These are phyloP conservation scores for Dolomedes plantarius DNA, from an alignment of 2,888 invertebrate genomes.

Conservation along the genomic window DNA sequence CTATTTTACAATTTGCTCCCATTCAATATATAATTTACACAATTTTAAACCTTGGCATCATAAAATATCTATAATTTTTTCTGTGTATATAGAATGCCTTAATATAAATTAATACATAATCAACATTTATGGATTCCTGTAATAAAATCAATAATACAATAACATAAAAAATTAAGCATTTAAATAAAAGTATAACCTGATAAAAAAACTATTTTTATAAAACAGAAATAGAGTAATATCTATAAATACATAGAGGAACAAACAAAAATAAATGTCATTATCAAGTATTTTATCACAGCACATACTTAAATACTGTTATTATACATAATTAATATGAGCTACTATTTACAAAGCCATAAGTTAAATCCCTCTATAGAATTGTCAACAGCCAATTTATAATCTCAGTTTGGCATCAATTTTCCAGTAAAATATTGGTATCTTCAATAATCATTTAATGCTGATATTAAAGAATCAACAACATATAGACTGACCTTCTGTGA, in stretches of 20 bases:
- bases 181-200: constrained; percentile 50
- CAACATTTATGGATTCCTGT: constrained; percentile 18
- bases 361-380: constrained; percentile 41
- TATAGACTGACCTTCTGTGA: constrained; percentile 16
- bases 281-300: constrained; percentile 65
- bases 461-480: constrained; percentile 57
- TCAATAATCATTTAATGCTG: constrained; percentile 25
- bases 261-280: constrained; percentile 53
- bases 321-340: constrained; percentile 55
- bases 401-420: constrained; percentile 39
- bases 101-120: constrained; percentile 40
- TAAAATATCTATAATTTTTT: constrained; percentile 17
- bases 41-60: background rate
- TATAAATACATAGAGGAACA: constrained; percentile 46
- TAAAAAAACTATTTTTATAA: constrained; percentile 47
- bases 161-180: constrained; percentile 61
- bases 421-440: constrained; percentile 42
- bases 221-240: constrained; percentile 47
- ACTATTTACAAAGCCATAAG: constrained; percentile 56
- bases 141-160: constrained; percentile 62
- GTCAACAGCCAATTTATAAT: constrained; percentile 65
- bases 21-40: constrained; percentile 25
- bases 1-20: constrained; percentile 13
- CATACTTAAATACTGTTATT: constrained; percentile 64
- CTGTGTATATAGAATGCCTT: constrained; percentile 28